These are phyloP conservation scores for Steinernema feltiae DNA, from an alignment of 1,140 invertebrate species.

Conservation along the genomic window DNA sequence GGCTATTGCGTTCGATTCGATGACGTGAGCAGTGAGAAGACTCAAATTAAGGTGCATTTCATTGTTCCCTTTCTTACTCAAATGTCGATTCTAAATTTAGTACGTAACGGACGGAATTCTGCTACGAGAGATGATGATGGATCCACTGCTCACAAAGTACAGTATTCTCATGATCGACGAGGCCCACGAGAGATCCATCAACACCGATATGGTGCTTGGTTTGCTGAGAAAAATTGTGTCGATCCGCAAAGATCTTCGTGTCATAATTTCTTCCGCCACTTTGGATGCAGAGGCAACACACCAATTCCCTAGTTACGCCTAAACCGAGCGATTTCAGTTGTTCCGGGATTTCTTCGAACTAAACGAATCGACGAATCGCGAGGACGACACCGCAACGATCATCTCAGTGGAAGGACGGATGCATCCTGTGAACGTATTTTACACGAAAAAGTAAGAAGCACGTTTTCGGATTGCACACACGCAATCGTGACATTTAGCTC, in stretches of 20 bases:
- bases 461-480: neutral
- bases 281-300: constrained; percentile 81
- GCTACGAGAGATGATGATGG: constrained; percentile 84
- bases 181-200: constrained; percentile 85
- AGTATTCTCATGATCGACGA: constrained; percentile 90
- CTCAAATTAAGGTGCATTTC: constrained; percentile 73
- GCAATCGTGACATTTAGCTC: constrained; percentile 54
- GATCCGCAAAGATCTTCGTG: constrained; percentile 59
- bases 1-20: constrained; percentile 91
- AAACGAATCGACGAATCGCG: constrained; percentile 61
- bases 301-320: too few relatives aligned
- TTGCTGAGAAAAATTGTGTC: constrained; percentile 65
- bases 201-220: constrained; percentile 88
- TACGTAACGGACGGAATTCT: constrained; percentile 96
- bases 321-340: too few relatives aligned
- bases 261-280: constrained; percentile 89
- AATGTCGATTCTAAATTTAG: too few relatives aligned
- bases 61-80: neutral
- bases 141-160: constrained; percentile 82
- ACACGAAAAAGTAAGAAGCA: constrained; percentile 64
- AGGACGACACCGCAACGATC: constrained; percentile 71
- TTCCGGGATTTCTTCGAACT: constrained; percentile 81
- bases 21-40: constrained; percentile 66
- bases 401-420: constrained; percentile 80
- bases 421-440: constrained; percentile 81